A percentile compares a stretch with the other conserved stretches of the same genome.
phyloP scores from a whole-genome alignment of 2,113 vertebrate species.

The Setophaga coronata region DNA sequence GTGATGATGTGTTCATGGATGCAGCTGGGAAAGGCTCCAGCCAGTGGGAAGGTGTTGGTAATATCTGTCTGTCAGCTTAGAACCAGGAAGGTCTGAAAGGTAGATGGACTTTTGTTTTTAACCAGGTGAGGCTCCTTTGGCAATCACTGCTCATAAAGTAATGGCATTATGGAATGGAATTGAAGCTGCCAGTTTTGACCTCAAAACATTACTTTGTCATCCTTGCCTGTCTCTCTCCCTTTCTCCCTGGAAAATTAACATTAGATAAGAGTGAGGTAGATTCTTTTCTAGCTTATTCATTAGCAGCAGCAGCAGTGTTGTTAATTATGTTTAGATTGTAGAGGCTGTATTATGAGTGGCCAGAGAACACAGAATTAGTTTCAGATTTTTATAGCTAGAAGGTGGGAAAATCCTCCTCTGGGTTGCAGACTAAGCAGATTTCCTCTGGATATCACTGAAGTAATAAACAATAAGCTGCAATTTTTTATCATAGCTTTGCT shows the following conservation, averaged over 20 bases:
- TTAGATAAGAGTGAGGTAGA: background rate
- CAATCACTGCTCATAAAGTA: background rate
- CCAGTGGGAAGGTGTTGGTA: background rate
- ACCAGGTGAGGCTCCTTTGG: background rate
- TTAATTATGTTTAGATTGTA: conserved; percentile 58
- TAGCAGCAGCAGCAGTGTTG: background rate
- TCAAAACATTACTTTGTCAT: background rate
- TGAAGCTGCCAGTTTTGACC: background rate
- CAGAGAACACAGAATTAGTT: conserved; percentile 54
- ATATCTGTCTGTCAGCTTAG: background rate
- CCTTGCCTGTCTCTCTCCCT: background rate
- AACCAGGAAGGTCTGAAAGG: background rate
- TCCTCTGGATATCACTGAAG: background rate
- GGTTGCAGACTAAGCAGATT: conserved; percentile 43
- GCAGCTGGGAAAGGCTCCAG: background rate
- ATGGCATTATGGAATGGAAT: background rate
- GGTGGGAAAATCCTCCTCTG: conserved; percentile 26
- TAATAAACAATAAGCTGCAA: background rate
- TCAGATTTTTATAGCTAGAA: conserved; percentile 45
- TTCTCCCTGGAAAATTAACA: conserved; percentile 10
- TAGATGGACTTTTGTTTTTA: background rate
- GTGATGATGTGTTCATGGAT: background rate
- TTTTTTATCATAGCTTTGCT: background rate
- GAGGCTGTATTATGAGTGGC: conserved; percentile 3
- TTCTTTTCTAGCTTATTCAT: conserved; percentile 31